A percentile compares a stretch with the other conserved stretches of the same genome.
phyloP scores from a whole-genome alignment of 1,140 invertebrate genomes.

The Drepana arcuata region DNA sequence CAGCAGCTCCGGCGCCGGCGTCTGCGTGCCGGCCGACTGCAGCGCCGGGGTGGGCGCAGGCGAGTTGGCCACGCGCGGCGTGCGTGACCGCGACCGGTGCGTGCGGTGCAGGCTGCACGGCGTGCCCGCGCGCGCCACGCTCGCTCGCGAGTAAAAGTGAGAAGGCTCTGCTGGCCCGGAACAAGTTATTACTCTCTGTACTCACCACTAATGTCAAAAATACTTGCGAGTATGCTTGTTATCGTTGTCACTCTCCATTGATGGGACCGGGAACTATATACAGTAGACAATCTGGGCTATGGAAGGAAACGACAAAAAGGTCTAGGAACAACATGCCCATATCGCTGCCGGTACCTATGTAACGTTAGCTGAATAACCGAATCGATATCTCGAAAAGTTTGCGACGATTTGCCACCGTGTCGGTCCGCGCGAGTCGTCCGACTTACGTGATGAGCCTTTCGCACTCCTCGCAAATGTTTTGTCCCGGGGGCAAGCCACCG shows the following conservation, averaged over 20 bases:
- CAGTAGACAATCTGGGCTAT: too few relatives aligned
- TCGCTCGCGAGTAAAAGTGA: slow-evolving; percentile 63
- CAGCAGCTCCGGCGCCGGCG: slow-evolving; percentile 27
- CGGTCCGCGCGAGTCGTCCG: slow-evolving; percentile 42
- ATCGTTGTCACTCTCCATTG: too few relatives aligned
- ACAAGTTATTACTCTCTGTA: slow-evolving; percentile 20
- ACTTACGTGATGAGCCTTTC: slow-evolving; percentile 96
- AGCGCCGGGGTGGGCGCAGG: slow-evolving; percentile 16
- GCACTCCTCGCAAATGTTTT: slow-evolving; percentile 94
- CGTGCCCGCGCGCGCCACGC: slow-evolving; percentile 53
- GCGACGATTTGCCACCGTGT: slow-evolving; percentile 54
- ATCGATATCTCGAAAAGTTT: not conserved
- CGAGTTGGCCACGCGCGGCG: slow-evolving; percentile 22
- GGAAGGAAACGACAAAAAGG: too few relatives aligned
- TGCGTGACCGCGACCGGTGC: slow-evolving; percentile 35
- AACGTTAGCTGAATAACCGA: not conserved
- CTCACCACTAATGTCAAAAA: too few relatives aligned
- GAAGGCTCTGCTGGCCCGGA: slow-evolving; percentile 55
- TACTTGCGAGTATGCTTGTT: too few relatives aligned
- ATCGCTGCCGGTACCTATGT: not conserved
- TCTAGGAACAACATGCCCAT: too few relatives aligned
- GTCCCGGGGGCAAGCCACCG: slow-evolving; percentile 83
- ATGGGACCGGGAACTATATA: too few relatives aligned
- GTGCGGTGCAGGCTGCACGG: slow-evolving; percentile 37
- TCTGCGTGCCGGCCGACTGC: slow-evolving; percentile 34